Conservation (phyloP, 2,888 invertebrate genomes). For the Melinopterus prodromus region DNA sequence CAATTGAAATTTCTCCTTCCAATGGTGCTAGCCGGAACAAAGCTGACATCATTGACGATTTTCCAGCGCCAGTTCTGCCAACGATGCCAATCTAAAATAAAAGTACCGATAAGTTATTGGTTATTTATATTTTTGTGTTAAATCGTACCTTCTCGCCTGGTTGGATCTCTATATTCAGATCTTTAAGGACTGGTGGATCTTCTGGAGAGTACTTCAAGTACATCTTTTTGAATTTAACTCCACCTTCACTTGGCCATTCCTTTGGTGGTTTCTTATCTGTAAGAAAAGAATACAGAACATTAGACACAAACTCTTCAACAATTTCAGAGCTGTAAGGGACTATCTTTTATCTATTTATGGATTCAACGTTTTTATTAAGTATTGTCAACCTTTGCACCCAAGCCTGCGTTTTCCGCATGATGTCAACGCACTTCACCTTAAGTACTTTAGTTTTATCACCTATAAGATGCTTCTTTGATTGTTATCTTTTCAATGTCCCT, state of each 20-base stretch:
- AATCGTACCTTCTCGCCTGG: constrained; percentile 69
- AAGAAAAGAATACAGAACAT: not conserved
- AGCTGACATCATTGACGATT: constrained; percentile 82
- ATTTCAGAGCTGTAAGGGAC: not conserved
- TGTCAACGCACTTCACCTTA: not conserved
- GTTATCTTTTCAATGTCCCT: constrained; percentile 44
- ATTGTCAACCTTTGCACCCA: not conserved
- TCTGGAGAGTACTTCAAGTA: constrained; percentile 69
- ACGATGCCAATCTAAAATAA: constrained; percentile 76
- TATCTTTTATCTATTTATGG: not conserved
- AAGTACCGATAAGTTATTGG: constrained; percentile 28
- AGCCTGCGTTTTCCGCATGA: not conserved
- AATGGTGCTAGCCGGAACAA: constrained; percentile 83
- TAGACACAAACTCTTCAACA: no score
- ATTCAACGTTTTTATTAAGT: not conserved
- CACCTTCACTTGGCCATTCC: constrained; percentile 67
- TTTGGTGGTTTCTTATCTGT: constrained; percentile 68
- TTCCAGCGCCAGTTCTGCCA: constrained; percentile 88
- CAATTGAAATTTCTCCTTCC: constrained; percentile 79
- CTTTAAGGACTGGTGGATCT: constrained; percentile 75
- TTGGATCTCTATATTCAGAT: constrained; percentile 69
- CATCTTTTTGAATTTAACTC: constrained; percentile 67
- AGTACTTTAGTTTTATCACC: not conserved
- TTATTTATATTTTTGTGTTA: not conserved
- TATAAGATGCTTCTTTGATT: constrained; percentile 55